phyloP scores from a whole-genome alignment of 2,888 invertebrate species.

The Cylindroiulus punctatus region DNA sequence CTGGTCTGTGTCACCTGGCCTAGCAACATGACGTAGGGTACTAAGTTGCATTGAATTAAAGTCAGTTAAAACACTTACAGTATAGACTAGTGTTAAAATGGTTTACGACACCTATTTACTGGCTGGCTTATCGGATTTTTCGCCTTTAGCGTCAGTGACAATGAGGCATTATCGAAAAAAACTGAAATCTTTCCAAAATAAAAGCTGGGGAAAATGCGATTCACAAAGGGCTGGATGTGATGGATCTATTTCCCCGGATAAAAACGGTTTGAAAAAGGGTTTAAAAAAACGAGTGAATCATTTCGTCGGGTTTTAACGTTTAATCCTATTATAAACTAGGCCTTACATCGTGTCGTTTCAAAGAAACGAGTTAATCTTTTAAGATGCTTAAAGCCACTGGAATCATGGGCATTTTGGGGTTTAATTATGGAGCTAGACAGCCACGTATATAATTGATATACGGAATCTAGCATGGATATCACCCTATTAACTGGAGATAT shows the following conservation, averaged over 20 bases:
- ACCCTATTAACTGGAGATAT: no score
- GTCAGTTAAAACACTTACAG: no score
- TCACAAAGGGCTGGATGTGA: background rate
- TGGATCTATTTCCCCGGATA: slow-evolving; percentile 7
- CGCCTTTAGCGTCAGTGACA: no score
- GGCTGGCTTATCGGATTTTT: no score
- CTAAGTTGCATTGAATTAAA: no score
- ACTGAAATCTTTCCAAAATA: no score
- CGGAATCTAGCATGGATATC: background rate
- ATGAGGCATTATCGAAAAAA: no score
- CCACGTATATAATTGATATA: background rate
- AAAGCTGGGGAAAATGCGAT: background rate
- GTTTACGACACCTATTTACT: no score
- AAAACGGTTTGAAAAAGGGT: background rate
- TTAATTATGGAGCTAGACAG: slow-evolving; percentile 7
- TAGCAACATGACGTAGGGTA: no score
- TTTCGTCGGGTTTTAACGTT: background rate
- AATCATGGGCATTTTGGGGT: slow-evolving; percentile 18
- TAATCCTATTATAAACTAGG: slow-evolving; percentile 18
- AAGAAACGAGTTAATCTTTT: slow-evolving; percentile 18
- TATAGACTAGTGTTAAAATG: no score
- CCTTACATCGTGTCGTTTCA: background rate
- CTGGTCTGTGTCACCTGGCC: no score
- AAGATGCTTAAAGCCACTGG: background rate
- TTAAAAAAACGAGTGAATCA: slow-evolving; percentile 14